Base-by-base conservation (phyloP, 2,797 vertebrate species). In the Liasis olivaceus region DNA sequence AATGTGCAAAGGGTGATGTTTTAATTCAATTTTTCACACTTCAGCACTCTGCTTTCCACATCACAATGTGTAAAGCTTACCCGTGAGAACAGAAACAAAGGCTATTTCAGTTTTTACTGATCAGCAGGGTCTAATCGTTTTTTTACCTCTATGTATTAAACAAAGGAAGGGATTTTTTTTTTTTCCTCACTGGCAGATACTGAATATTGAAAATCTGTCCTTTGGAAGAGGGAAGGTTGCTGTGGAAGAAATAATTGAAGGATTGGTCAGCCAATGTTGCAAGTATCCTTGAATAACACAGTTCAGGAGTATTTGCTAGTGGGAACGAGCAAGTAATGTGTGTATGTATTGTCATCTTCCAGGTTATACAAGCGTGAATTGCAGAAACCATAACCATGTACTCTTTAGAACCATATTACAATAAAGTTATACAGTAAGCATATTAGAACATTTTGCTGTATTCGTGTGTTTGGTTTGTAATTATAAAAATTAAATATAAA, bases 1-100 rank as follows among this genome's bases (percentile, higher is more conserved):
- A 36, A 58, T 92, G 87, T 77, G 1, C 14, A 2, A 90, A 92
- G 69, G 64, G 59, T 24, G 15, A 14, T 56, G 28, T 90, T 24
- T 91, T 77, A 87, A 87, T 93, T 85, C 24, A 15, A 87, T 94
- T 93, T 93, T 95, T 94, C 87, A 89, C 2, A 58, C 90, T 93
- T 94, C 28, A 51, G 2, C 28, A 20, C 8, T 66, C 84, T 3
- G 2, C 90, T 93, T 81, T 69, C 88, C 88, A 0, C 0, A 4
- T 31, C 24, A 2, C 1, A 26, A 24, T 42, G 1, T 22, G 89
- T 54, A 8, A 62, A 36, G 59, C 17, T 20, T 2, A 89, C 2
- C 12, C 77, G 59, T 60, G 1, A 72, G 72, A 93, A 63, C 24
- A 66, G 90, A 86, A 94, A 77, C 0, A 8, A 26, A 88, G 54